Conservation (phyloP, 2,797 vertebrate genomes). For the Enteromius fasciolatus region DNA sequence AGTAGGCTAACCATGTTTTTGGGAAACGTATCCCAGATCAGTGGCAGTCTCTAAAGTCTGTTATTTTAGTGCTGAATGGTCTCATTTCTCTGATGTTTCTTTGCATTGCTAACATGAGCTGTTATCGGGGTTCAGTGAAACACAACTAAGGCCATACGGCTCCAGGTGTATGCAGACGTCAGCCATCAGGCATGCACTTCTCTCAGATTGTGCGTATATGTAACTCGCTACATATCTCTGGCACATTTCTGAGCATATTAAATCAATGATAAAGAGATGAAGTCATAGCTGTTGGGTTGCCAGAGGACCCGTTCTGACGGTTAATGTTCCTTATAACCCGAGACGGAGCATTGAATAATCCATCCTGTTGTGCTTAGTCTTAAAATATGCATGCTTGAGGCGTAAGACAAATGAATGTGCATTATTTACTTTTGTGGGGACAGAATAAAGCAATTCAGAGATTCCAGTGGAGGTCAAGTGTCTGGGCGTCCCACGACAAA, state of each 20-base stretch:
- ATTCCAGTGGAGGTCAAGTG: slow-evolving; percentile 48
- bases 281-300: slow-evolving; percentile 50
- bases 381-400: slow-evolving; percentile 25
- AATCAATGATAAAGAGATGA: slow-evolving; percentile 62
- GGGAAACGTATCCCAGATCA: too few relatives aligned
- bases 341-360: slow-evolving; percentile 31
- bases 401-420: slow-evolving; percentile 16
- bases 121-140: slow-evolving; percentile 56
- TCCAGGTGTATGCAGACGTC: slow-evolving; percentile 71
- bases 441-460: slow-evolving; percentile 45
- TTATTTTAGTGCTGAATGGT: slow-evolving; percentile 35
- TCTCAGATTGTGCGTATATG: slow-evolving; percentile 56
- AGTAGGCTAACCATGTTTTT: not conserved
- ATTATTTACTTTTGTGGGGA: slow-evolving; percentile 50
- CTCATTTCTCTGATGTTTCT: slow-evolving; percentile 28
- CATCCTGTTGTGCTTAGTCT: slow-evolving; percentile 32
- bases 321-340: slow-evolving; percentile 33
- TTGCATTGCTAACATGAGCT: slow-evolving; percentile 61
- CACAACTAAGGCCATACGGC: slow-evolving; percentile 57
- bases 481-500: slow-evolving; percentile 60
- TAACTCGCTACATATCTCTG: slow-evolving; percentile 39
- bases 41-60: too few relatives aligned
- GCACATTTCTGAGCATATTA: slow-evolving; percentile 60
- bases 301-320: slow-evolving; percentile 27
- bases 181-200: slow-evolving; percentile 67